Evolutionary conservation across 2,113 vertebrate genomes (phyloP).

Genomic region (Toxotes chatareus): DNA sequence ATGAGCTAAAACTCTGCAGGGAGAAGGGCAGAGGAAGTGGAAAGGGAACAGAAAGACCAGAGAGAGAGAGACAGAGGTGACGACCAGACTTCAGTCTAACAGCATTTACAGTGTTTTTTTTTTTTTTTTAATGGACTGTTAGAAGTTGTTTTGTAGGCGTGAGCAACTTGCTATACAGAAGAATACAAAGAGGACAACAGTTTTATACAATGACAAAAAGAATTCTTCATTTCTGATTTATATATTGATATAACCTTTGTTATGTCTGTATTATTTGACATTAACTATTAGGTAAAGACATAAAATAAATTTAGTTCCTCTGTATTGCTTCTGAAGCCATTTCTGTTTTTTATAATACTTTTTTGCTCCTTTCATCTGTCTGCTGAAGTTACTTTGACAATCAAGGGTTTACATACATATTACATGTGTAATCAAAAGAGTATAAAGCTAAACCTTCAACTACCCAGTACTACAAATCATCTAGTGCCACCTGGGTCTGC

Average conservation of each 20-base stretch:
- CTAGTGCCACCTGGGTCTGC: not conserved
- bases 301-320: not conserved
- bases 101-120: not conserved
- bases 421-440: not conserved
- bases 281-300: not conserved
- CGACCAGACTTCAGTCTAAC: not conserved
- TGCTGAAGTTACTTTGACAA: not conserved
- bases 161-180: not conserved
- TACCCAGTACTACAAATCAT: not conserved
- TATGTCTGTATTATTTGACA: not conserved
- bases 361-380: too few relatives aligned
- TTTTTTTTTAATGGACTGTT: not conserved
- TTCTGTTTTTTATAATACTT: not conserved
- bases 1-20: constrained; percentile 61
- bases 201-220: not conserved
- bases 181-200: not conserved
- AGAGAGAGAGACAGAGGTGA: constrained; percentile 3
- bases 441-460: not conserved
- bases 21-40: constrained; percentile 35
- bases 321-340: not conserved
- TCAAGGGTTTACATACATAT: not conserved
- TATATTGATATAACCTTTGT: not conserved
- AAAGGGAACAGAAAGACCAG: constrained; percentile 21
- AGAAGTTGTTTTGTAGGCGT: not conserved
- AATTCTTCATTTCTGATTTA: not conserved